Conservation (phyloP, 2,888 invertebrate species). For the Seira musarum region DNA sequence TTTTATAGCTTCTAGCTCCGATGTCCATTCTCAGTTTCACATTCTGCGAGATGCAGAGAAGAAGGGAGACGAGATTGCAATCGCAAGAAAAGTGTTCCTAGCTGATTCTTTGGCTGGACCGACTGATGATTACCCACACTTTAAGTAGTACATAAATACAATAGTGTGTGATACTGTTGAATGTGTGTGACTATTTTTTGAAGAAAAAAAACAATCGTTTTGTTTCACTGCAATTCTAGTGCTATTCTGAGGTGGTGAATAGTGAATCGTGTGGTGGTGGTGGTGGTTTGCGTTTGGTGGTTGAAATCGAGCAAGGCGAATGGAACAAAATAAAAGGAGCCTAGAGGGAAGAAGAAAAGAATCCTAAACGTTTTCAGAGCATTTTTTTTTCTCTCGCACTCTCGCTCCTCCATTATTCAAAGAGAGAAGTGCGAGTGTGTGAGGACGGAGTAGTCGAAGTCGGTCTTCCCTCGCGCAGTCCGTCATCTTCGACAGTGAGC, state of each 20-base stretch:
- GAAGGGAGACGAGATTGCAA: background rate
- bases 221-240: too few species aligned
- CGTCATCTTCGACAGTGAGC: conserved; percentile 2
- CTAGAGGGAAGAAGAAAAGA: conserved; percentile 15
- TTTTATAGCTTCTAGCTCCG: background rate
- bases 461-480: conserved; percentile 10
- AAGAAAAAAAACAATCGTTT: too few species aligned
- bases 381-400: too few species aligned
- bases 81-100: background rate
- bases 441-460: background rate
- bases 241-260: conserved; percentile 20
- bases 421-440: too few species aligned
- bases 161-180: too few species aligned
- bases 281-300: background rate
- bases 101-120: background rate
- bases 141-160: too few species aligned
- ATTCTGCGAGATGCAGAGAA: conserved; percentile 18
- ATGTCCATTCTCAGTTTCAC: conserved; percentile 24
- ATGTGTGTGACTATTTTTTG: too few species aligned
- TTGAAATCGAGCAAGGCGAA: conserved; percentile 25
- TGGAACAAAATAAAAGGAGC: conserved; percentile 9
- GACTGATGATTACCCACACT: conserved; percentile 22
- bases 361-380: conserved; percentile 9
- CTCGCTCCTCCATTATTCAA: too few species aligned
- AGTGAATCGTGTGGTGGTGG: conserved; percentile 11